These are phyloP conservation scores for Ephestia elutella DNA, from an alignment of 1,140 invertebrate species.

Conservation along the genomic window DNA sequence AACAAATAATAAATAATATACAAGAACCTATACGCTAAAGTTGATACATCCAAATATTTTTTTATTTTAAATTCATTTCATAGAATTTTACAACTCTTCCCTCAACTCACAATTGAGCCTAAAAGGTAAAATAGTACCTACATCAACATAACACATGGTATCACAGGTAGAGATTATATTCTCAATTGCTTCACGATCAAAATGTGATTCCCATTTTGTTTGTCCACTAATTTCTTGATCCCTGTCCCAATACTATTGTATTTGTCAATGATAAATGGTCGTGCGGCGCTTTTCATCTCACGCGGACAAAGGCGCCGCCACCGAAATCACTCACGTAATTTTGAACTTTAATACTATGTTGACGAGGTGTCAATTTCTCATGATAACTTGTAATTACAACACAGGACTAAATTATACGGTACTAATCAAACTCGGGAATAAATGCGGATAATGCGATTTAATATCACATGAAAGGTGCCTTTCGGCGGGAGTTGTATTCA, in stretches of 20 bases:
- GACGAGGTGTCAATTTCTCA: slow-evolving; percentile 24
- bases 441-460: slow-evolving; percentile 69
- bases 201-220: slow-evolving; percentile 55
- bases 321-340: slow-evolving; percentile 18
- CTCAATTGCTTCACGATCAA: slow-evolving; percentile 1
- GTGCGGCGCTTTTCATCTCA: slow-evolving; percentile 66
- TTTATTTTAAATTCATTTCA: too few species aligned
- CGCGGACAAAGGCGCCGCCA: slow-evolving; percentile 60
- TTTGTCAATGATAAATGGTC: slow-evolving; percentile 38
- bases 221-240: slow-evolving; percentile 61
- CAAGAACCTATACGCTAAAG: too few species aligned
- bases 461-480: slow-evolving; percentile 68
- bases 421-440: slow-evolving; percentile 70
- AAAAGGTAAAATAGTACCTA: too few species aligned
- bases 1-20: too few species aligned
- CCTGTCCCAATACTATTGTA: slow-evolving; percentile 69
- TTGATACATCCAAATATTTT: too few species aligned
- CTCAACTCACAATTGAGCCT: too few species aligned
- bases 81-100: too few species aligned
- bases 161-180: neutral
- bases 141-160: too few species aligned
- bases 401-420: slow-evolving; percentile 71
- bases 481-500: slow-evolving; percentile 68
- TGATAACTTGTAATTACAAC: slow-evolving; percentile 58
- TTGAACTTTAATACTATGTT: slow-evolving; percentile 19